Evolutionary conservation across 2,113 vertebrate genomes (phyloP).

Genomic region (Petromus typicus): DNA sequence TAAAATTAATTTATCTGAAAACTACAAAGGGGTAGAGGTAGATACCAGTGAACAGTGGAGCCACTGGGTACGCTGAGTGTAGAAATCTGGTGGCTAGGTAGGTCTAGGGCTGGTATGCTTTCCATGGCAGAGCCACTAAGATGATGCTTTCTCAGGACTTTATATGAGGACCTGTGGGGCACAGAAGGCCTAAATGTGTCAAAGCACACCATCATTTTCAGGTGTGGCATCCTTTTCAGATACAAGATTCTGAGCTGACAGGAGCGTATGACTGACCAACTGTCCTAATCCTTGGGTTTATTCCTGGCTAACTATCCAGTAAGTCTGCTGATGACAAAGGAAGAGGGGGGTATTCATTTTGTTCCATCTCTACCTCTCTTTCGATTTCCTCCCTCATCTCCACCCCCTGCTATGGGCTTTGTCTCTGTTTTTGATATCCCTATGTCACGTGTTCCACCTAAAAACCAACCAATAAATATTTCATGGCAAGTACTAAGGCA

Average conservation of each 20-base stretch:
- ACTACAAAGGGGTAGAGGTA: neutral
- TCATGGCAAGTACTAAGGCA: neutral
- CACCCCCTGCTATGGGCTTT: slow-evolving; percentile 3
- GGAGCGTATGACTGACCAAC: neutral
- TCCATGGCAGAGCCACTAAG: neutral
- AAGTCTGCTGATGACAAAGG: slow-evolving; percentile 5
- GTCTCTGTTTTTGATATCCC: neutral
- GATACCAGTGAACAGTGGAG: neutral
- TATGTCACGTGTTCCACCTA: neutral
- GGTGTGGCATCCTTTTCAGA: slow-evolving; percentile 3
- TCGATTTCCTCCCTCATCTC: neutral
- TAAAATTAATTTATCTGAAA: slow-evolving; percentile 42
- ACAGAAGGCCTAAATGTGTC: neutral
- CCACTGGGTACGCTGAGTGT: neutral
- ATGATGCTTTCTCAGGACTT: neutral
- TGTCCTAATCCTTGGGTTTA: slow-evolving; percentile 46
- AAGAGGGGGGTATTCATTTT: slow-evolving; percentile 1
- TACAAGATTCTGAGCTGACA: neutral
- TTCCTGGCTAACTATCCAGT: slow-evolving; percentile 28
- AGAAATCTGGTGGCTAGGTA: neutral
- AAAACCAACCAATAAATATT: neutral
- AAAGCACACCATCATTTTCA: slow-evolving; percentile 16
- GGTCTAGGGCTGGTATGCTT: neutral
- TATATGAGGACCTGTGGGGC: neutral
- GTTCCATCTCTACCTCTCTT: slow-evolving; percentile 10